A percentile compares a stretch with the other conserved stretches of the same genome.
Conservation (phyloP, 2,113 vertebrate species). For the Aviceda subcristata region DNA sequence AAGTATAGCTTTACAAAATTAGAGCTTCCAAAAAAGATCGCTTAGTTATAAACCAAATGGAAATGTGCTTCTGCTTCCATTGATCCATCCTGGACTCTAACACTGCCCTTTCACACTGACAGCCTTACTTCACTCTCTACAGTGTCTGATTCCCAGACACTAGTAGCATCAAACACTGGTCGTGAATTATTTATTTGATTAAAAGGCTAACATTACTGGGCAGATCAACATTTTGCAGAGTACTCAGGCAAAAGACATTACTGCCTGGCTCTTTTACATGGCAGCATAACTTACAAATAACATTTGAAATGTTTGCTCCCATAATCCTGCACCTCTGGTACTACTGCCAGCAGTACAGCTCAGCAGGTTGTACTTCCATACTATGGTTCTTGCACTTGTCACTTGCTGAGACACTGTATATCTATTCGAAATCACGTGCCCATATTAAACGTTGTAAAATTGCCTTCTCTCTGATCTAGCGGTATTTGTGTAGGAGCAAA, state of each 20-base stretch:
- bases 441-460: neutral
- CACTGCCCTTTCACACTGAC: neutral
- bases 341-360: neutral
- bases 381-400: neutral
- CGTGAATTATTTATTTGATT: slow-evolving; percentile 60
- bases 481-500: neutral
- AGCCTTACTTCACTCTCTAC: neutral
- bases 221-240: slow-evolving; percentile 29
- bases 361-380: neutral
- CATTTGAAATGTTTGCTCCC: neutral
- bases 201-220: slow-evolving; percentile 53
- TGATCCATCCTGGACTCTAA: neutral
- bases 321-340: neutral
- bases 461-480: neutral
- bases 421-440: neutral
- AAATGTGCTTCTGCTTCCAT: neutral
- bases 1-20: neutral
- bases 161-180: neutral
- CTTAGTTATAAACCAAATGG: neutral
- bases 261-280: neutral
- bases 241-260: neutral
- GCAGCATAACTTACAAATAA: neutral
- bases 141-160: neutral
- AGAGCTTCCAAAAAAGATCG: neutral
- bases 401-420: neutral